phyloP scores from a whole-genome alignment of 2,888 invertebrate species.

The Listrodromus nycthemerus region DNA sequence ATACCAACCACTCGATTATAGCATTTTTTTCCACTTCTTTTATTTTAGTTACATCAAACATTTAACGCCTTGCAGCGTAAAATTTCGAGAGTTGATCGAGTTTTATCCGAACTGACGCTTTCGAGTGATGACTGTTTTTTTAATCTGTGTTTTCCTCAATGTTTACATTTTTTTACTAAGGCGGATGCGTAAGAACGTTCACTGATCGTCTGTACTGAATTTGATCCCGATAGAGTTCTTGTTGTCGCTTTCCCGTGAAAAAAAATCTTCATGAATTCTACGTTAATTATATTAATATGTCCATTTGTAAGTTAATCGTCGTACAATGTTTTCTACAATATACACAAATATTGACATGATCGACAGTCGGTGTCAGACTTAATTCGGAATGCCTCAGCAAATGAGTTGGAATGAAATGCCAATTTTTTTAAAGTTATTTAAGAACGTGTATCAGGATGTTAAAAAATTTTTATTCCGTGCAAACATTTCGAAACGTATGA shows the following conservation, averaged over 20 bases:
- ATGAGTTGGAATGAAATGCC: background rate
- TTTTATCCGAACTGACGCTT: conserved; percentile 25
- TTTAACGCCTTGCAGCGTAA: conserved; percentile 30
- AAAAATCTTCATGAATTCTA: background rate
- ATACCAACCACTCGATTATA: conserved; percentile 42
- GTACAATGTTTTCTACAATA: background rate
- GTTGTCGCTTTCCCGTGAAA: background rate
- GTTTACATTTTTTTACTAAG: background rate
- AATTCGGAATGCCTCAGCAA: background rate
- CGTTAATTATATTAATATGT: too few relatives aligned
- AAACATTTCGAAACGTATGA: background rate
- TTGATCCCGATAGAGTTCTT: background rate
- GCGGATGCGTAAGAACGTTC: background rate
- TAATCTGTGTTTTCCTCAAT: too few relatives aligned
- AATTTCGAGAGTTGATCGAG: conserved; percentile 18
- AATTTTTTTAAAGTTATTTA: background rate
- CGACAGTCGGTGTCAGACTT: background rate
- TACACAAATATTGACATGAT: background rate
- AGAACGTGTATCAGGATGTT: background rate
- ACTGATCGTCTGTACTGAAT: background rate
- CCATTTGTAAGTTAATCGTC: too few relatives aligned
- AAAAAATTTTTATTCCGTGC: background rate
- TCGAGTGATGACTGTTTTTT: conserved; percentile 8
- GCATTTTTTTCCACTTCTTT: conserved; percentile 31
- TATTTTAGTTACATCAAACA: conserved; percentile 31